Percentiles rank a stretch among this genome's conserved stretches.
phyloP scores from a whole-genome alignment of 2,113 vertebrate genomes.

The Lepidothrix coronata region DNA sequence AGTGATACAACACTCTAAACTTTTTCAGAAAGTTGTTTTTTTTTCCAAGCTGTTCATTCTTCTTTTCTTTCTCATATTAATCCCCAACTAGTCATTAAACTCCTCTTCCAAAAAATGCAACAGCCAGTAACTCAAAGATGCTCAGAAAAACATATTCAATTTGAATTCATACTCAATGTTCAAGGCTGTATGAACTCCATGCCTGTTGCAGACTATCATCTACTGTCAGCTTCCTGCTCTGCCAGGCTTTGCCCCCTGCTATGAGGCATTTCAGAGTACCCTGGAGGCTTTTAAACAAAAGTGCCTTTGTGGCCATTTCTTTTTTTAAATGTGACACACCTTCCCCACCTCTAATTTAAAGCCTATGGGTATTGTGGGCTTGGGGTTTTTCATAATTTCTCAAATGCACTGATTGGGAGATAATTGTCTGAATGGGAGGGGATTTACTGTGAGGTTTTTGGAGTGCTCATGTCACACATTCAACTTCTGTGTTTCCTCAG shows the following conservation, averaged over 20 bases:
- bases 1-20: background rate
- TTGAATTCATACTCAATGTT: background rate
- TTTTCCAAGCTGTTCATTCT: background rate
- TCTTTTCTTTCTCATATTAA: background rate
- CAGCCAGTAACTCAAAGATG: background rate
- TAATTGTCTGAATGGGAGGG: background rate
- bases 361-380: background rate
- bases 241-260: background rate
- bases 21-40: background rate
- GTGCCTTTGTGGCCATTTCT: background rate
- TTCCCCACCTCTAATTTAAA: background rate
- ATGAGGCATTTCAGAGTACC: background rate
- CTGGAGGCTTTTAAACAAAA: background rate
- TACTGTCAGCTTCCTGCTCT: background rate
- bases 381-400: background rate
- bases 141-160: background rate
- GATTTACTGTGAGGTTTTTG: background rate
- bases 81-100: background rate
- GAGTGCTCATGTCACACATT: background rate
- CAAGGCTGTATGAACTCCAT: background rate
- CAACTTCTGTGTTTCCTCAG: background rate
- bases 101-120: background rate
- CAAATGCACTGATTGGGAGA: background rate
- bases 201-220: background rate
- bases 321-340: background rate